These are phyloP conservation scores for Scophthalmus maximus DNA, from an alignment of 2,113 vertebrate genomes.

Conservation along the genomic window DNA sequence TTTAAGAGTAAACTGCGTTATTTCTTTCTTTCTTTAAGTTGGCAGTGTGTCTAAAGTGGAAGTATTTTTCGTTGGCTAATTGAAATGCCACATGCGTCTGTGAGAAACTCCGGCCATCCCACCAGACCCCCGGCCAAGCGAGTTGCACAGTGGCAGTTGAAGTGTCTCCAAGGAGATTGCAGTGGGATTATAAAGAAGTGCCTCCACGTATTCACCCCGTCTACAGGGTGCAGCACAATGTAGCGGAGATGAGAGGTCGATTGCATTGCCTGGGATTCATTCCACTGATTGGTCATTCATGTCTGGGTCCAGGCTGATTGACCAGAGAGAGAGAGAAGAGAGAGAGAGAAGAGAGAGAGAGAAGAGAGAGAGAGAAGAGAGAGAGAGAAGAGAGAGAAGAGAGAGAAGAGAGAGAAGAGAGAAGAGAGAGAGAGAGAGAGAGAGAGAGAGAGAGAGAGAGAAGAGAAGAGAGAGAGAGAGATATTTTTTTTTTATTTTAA, in stretches of 20 bases:
- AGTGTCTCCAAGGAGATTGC: conserved; percentile 72
- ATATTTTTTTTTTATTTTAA: no score
- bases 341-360: background rate
- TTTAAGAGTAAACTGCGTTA: conserved; percentile 6
- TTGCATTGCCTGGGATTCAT: conserved; percentile 56
- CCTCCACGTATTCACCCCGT: conserved; percentile 22
- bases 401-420: no score
- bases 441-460: conserved; percentile 5
- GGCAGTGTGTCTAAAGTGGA: conserved; percentile 37
- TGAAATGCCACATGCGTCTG: conserved; percentile 74
- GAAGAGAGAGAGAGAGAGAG: conserved; percentile 1
- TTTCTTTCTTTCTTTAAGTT: background rate
- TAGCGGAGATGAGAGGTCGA: conserved; percentile 33
- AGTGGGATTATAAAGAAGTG: conserved; percentile 44
- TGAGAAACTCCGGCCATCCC: conserved; percentile 63
- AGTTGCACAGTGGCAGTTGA: conserved; percentile 58
- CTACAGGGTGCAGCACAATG: conserved; percentile 60
- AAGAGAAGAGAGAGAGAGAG: conserved; percentile 1
- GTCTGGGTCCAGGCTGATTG: conserved; percentile 10
- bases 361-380: background rate
- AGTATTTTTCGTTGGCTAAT: conserved; percentile 62
- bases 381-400: no score
- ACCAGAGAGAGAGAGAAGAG: conserved; percentile 4
- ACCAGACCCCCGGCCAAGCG: conserved; percentile 42
- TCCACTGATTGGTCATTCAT: conserved; percentile 51